phyloP scores from a whole-genome alignment of 2,888 invertebrate species.

The Aleiodes alternator region DNA sequence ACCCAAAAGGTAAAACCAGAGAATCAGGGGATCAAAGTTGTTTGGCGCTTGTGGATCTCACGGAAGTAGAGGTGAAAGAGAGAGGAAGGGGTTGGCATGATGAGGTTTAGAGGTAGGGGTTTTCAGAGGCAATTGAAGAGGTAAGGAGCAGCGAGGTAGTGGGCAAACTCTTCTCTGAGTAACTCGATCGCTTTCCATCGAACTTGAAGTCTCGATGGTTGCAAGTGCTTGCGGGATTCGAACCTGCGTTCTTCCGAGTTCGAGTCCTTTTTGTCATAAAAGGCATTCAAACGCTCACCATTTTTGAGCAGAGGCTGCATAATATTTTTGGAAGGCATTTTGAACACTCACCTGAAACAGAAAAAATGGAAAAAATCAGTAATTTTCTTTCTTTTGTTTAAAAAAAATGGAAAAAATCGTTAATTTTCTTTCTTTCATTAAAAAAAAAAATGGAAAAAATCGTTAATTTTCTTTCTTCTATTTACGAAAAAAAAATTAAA shows the following conservation, averaged over 20 bases:
- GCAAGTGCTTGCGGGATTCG: conserved; percentile 62
- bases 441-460: no score
- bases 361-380: neutral
- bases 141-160: conserved; percentile 15
- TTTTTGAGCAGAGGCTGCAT: neutral
- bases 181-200: conserved; percentile 65
- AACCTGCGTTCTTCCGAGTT: no score
- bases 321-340: neutral
- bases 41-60: conserved; percentile 55
- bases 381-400: no score
- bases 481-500: no score
- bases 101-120: conserved; percentile 17
- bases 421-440: no score
- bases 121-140: conserved; percentile 9
- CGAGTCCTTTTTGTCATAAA: no score
- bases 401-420: no score
- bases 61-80: conserved; percentile 37
- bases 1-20: conserved; percentile 58
- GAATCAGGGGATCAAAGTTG: conserved; percentile 68
- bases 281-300: no score
- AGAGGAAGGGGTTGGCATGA: neutral
- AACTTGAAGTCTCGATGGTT: conserved; percentile 72
- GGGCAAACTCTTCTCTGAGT: conserved; percentile 46
- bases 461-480: no score
- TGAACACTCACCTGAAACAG: conserved; percentile 41